phyloP scores from a whole-genome alignment of 1,140 invertebrate species.

The Thaumetopoea pityocampa region DNA sequence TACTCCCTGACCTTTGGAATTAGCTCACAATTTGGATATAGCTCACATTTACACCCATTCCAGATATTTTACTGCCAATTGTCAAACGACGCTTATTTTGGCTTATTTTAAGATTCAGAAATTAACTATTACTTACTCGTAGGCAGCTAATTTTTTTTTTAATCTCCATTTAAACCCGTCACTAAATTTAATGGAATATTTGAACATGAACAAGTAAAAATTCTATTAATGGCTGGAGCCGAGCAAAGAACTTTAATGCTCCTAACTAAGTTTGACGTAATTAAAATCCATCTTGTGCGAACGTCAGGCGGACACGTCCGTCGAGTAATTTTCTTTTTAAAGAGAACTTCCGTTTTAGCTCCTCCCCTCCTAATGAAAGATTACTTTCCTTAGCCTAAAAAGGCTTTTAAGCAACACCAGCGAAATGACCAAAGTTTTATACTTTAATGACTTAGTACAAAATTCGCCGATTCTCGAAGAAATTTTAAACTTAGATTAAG shows the following conservation, averaged over 20 bases:
- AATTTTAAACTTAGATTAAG: slow-evolving; percentile 76
- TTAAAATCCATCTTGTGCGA: slow-evolving; percentile 70
- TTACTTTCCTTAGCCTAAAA: slow-evolving; percentile 74
- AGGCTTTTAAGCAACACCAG: slow-evolving; percentile 74
- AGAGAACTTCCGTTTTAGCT: slow-evolving; percentile 74
- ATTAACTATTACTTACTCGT: no score
- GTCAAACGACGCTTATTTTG: no score
- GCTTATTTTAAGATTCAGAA: no score
- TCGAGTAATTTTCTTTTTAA: slow-evolving; percentile 75
- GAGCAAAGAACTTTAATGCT: slow-evolving; percentile 37
- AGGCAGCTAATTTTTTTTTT: no score
- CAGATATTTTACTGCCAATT: no score
- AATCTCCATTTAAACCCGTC: no score
- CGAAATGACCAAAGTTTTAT: slow-evolving; percentile 75
- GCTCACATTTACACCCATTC: no score
- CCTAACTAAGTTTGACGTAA: slow-evolving; percentile 71
- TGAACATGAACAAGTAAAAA: background rate
- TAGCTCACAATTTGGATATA: no score
- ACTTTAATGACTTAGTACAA: slow-evolving; percentile 76
- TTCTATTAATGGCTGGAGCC: slow-evolving; percentile 30
- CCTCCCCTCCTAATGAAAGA: slow-evolving; percentile 71
- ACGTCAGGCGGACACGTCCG: slow-evolving; percentile 53
- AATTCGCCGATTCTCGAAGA: slow-evolving; percentile 73
- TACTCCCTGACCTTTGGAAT: no score
- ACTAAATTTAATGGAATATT: background rate